Evolutionary conservation across 1,140 invertebrate species (phyloP).

Genomic region (Sycophaga agraensis): DNA sequence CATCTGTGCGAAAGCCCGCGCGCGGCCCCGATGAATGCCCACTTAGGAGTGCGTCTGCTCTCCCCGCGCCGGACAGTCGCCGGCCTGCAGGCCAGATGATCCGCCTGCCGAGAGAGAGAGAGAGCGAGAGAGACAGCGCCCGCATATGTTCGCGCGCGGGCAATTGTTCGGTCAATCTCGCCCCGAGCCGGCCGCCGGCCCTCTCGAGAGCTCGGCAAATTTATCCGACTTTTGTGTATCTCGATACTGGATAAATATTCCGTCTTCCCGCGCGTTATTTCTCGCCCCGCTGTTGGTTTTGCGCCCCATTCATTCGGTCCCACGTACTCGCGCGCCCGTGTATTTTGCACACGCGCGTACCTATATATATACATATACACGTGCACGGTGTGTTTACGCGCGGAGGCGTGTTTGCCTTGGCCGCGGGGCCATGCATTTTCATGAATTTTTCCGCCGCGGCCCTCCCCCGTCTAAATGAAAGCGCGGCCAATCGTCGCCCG

Average conservation of each 20-base stretch:
- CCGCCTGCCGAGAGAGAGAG: too few species aligned
- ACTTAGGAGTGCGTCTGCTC: slow-evolving; percentile 13
- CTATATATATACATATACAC: too few species aligned
- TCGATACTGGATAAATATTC: neutral
- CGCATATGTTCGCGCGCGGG: too few species aligned
- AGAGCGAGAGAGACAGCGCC: neutral
- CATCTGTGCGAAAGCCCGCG: slow-evolving; percentile 8
- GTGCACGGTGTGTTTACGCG: too few species aligned
- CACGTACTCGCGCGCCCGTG: neutral
- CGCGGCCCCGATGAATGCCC: neutral
- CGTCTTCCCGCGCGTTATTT: neutral
- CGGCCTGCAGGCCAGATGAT: too few species aligned
- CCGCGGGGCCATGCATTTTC: neutral
- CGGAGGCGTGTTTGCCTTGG: too few species aligned
- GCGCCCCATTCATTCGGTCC: neutral
- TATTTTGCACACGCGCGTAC: too few species aligned
- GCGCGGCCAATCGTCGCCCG: too few species aligned
- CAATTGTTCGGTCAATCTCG: too few species aligned
- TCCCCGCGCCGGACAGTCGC: neutral
- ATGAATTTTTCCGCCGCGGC: neutral
- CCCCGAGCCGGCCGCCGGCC: neutral
- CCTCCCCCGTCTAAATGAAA: neutral
- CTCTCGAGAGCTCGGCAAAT: slow-evolving; percentile 9
- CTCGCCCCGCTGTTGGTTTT: neutral
- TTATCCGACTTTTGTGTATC: slow-evolving; percentile 6